Evolutionary conservation across 30 jellyfish, hydroid and myxozoan species (phyloP).

Genomic region (Rhopilema esculentum): DNA sequence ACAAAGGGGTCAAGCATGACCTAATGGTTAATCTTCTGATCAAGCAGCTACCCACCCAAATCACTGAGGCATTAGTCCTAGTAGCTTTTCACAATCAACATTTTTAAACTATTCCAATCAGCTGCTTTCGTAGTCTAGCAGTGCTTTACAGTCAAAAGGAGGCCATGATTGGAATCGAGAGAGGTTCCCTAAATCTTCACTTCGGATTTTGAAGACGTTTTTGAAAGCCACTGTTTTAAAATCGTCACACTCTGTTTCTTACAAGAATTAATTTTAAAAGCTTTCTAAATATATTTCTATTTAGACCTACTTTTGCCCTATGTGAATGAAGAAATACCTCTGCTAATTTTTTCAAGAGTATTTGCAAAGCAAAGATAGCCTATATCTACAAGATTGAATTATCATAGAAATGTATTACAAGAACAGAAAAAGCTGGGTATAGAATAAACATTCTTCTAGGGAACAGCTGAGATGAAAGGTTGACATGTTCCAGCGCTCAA

Average conservation of each 20-base stretch:
- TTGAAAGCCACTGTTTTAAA: neutral
- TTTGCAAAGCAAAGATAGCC: no score
- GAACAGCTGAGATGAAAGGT: no score
- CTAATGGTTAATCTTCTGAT: slow-evolving; percentile 38
- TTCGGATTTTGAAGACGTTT: neutral
- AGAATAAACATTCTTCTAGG: no score
- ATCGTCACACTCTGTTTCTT: neutral
- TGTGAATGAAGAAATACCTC: no score
- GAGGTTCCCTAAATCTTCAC: neutral
- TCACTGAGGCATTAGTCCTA: slow-evolving; percentile 23
- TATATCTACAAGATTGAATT: no score
- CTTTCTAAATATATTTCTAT: no score
- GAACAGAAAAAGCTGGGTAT: no score
- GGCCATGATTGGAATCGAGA: neutral
- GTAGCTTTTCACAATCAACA: neutral
- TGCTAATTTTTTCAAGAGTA: no score
- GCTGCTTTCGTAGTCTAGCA: neutral
- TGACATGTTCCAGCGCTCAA: no score
- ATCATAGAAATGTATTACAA: no score
- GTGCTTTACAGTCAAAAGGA: neutral
- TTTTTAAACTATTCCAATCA: neutral
- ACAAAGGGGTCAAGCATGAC: slow-evolving; percentile 53
- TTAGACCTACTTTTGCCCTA: no score
- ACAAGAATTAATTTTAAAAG: no score
- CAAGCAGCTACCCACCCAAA: slow-evolving; percentile 25